Conservation (phyloP, 2,888 invertebrate genomes). For the Acrocera orbiculus region DNA sequence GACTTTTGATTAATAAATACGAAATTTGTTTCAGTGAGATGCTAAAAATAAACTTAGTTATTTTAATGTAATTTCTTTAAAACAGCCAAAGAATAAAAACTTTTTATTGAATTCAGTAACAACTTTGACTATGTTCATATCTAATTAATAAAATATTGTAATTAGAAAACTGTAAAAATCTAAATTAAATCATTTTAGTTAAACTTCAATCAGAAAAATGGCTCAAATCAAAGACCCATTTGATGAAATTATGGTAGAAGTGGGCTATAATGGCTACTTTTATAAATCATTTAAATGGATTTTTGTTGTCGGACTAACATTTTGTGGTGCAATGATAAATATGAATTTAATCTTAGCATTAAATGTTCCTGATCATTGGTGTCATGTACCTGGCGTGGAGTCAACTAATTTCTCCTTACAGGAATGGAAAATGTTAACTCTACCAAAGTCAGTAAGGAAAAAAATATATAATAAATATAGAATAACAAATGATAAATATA, state of each 20-base stretch:
- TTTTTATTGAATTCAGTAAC: no score
- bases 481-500: neutral
- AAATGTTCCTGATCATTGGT: slow-evolving; percentile 40
- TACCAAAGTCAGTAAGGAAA: slow-evolving; percentile 33
- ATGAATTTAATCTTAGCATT: slow-evolving; percentile 37
- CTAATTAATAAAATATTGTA: no score
- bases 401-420: slow-evolving; percentile 31
- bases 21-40: no score
- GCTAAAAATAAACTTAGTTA: no score
- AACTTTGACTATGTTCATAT: no score
- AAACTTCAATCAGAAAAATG: no score
- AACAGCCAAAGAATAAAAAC: no score
- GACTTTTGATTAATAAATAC: no score
- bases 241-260: slow-evolving; percentile 34
- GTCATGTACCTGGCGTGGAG: slow-evolving; percentile 35
- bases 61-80: no score
- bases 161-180: no score
- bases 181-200: no score
- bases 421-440: slow-evolving; percentile 35
- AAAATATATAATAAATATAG: neutral
- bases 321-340: slow-evolving; percentile 34
- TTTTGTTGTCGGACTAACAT: slow-evolving; percentile 32
- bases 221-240: no score
- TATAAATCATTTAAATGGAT: slow-evolving; percentile 34
- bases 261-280: slow-evolving; percentile 36